A percentile compares a stretch with the other conserved stretches of the same genome.
Evolutionary conservation across 1,140 invertebrate genomes (phyloP).

Genomic region (Bicyclus anynana): DNA sequence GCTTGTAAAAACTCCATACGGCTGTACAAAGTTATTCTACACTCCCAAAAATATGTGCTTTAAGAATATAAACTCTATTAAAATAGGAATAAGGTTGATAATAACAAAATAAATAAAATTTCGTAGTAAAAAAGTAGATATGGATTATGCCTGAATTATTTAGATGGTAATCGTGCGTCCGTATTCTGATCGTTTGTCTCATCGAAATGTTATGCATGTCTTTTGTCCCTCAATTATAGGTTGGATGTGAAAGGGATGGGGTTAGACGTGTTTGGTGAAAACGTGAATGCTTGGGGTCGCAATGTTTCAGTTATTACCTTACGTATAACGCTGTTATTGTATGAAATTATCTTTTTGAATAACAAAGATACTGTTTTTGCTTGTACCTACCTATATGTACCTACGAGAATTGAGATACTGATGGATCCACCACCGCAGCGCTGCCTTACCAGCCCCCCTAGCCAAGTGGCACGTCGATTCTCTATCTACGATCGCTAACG

Average conservation of each 20-base stretch:
- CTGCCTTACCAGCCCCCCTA: no score
- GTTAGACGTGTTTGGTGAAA: slow-evolving; percentile 13
- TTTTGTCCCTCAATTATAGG: slow-evolving; percentile 25
- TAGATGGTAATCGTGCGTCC: slow-evolving; percentile 69
- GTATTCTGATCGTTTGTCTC: slow-evolving; percentile 69
- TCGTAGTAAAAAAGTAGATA: slow-evolving; percentile 37
- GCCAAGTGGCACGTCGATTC: no score
- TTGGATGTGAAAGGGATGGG: slow-evolving; percentile 21
- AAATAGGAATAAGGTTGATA: not conserved
- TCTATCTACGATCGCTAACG: no score
- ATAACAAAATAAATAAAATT: not conserved
- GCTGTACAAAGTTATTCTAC: slow-evolving; percentile 25
- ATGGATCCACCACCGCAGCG: no score
- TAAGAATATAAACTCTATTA: slow-evolving; percentile 23
- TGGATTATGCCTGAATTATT: slow-evolving; percentile 70
- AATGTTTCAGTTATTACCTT: slow-evolving; percentile 13
- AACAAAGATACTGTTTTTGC: no score
- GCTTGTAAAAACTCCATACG: slow-evolving; percentile 69
- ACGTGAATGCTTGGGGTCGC: slow-evolving; percentile 16
- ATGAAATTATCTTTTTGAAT: not conserved
- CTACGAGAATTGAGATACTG: no score
- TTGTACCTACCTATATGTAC: not conserved
- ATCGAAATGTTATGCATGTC: slow-evolving; percentile 32
- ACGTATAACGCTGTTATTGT: slow-evolving; percentile 15
- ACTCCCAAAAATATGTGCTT: not conserved